Evolutionary conservation across 2,888 invertebrate genomes (phyloP).

Genomic region (Amiota minor): DNA sequence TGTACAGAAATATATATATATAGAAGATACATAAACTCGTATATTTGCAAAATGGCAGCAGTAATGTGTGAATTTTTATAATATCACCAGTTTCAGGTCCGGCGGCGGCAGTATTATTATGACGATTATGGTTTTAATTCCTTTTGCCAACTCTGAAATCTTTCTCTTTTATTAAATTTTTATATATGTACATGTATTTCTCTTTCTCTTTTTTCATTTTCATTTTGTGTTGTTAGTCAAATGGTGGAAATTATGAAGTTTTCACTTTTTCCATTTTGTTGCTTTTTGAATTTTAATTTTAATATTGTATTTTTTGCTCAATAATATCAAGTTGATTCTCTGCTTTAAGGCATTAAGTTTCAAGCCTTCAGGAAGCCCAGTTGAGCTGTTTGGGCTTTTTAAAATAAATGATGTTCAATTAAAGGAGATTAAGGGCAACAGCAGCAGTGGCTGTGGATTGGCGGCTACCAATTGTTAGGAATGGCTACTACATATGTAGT

Average conservation of each 20-base stretch:
- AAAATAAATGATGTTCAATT: conserved; percentile 46
- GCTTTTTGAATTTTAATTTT: conserved; percentile 6
- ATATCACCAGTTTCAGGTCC: background rate
- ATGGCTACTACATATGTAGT: too few species aligned
- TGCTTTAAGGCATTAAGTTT: conserved; percentile 2
- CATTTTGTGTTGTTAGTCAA: conserved; percentile 21
- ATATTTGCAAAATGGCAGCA: background rate
- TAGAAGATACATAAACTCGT: too few species aligned
- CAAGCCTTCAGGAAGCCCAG: background rate
- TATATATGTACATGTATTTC: conserved; percentile 3
- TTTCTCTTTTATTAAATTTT: background rate
- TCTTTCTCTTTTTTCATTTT: conserved; percentile 31
- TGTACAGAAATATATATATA: too few species aligned
- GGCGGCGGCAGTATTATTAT: conserved; percentile 29
- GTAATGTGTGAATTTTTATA: background rate
- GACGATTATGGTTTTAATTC: conserved; percentile 39
- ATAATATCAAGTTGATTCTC: background rate
- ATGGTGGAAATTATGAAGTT: conserved; percentile 2
- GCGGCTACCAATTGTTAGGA: too few species aligned
- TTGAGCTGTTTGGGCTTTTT: conserved; percentile 28
- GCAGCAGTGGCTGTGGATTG: background rate
- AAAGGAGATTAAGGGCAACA: conserved; percentile 42
- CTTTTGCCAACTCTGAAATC: conserved; percentile 5
- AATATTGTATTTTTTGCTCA: background rate
- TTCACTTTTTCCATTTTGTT: background rate